Evolutionary conservation across 2,888 invertebrate species (phyloP).

Genomic region (Argyra leucocephala): DNA sequence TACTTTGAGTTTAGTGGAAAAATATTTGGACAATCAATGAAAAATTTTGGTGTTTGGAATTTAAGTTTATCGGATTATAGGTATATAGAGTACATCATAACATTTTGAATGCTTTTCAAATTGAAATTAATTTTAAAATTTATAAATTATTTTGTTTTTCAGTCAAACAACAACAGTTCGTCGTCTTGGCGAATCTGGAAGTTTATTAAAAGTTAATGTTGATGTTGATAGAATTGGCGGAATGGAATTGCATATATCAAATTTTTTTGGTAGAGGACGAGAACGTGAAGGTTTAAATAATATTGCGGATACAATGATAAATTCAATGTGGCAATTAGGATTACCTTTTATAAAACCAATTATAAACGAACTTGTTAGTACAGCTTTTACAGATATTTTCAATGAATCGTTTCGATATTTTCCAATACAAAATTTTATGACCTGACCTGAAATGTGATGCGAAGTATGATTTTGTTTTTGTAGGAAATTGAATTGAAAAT

Average conservation of each 20-base stretch:
- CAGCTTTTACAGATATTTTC: constrained; percentile 74
- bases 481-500: too few relatives aligned
- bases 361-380: constrained; percentile 73
- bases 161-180: constrained; percentile 46
- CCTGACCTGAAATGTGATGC: too few relatives aligned
- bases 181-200: constrained; percentile 41
- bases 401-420: constrained; percentile 65
- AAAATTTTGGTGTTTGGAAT: constrained; percentile 64
- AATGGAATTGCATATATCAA: constrained; percentile 66
- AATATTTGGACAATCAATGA: constrained; percentile 52
- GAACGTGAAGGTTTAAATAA: constrained; percentile 55
- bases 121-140: not conserved
- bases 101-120: constrained; percentile 8
- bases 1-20: constrained; percentile 56
- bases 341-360: constrained; percentile 64
- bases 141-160: constrained; percentile 20
- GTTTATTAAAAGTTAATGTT: constrained; percentile 53
- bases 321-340: constrained; percentile 71
- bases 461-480: not conserved
- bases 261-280: constrained; percentile 51
- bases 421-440: constrained; percentile 58
- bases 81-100: constrained; percentile 29
- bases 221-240: constrained; percentile 66
- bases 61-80: constrained; percentile 59
- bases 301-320: constrained; percentile 66